A percentile compares a stretch with the other conserved stretches of the same genome.
Evolutionary conservation across 2,797 vertebrate genomes (phyloP).

Genomic region (Lophotriccus pileatus): DNA sequence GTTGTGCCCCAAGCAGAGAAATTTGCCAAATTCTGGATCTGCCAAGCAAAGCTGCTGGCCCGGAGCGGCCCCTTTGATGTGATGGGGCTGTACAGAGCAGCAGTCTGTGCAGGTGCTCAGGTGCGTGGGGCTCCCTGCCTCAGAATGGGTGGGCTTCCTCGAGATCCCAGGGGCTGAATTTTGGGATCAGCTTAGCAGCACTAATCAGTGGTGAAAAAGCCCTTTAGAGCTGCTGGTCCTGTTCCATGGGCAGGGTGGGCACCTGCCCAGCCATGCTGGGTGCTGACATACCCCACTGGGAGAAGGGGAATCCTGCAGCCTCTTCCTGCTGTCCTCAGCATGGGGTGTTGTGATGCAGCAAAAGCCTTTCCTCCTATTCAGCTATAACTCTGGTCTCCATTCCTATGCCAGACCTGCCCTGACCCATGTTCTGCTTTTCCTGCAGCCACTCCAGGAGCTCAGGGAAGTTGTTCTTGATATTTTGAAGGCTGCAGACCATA

Average conservation of each 20-base stretch:
- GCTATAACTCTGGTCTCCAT: not conserved
- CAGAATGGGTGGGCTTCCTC: accelerated
- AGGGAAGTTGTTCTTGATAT: slow-evolving; percentile 82
- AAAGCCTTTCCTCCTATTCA: not conserved
- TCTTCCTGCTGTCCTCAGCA: not conserved
- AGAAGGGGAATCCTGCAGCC: not conserved
- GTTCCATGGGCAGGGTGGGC: not conserved
- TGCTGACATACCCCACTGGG: not conserved
- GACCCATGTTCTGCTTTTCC: not conserved
- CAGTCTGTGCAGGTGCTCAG: slow-evolving; percentile 78
- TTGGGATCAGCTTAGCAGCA: not conserved
- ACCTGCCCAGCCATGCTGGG: not conserved
- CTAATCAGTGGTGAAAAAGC: not conserved
- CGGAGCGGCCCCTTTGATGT: slow-evolving; percentile 78
- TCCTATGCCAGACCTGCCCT: not conserved
- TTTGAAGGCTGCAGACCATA: slow-evolving; percentile 73
- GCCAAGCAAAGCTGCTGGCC: slow-evolving; percentile 83
- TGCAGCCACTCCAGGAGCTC: slow-evolving; percentile 86
- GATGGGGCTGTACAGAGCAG: slow-evolving; percentile 82
- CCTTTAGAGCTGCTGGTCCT: not conserved
- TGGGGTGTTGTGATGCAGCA: accelerated
- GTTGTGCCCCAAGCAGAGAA: slow-evolving; percentile 83
- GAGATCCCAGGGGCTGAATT: accelerated
- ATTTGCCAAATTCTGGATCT: slow-evolving; percentile 92
- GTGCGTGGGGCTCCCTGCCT: slow-evolving; percentile 64